Percentiles rank a stretch among this genome's conserved stretches.
Evolutionary conservation across 37 sponge, comb jelly and placozoan genomes (phyloP).

Genomic region (Chondrosia reniformis): DNA sequence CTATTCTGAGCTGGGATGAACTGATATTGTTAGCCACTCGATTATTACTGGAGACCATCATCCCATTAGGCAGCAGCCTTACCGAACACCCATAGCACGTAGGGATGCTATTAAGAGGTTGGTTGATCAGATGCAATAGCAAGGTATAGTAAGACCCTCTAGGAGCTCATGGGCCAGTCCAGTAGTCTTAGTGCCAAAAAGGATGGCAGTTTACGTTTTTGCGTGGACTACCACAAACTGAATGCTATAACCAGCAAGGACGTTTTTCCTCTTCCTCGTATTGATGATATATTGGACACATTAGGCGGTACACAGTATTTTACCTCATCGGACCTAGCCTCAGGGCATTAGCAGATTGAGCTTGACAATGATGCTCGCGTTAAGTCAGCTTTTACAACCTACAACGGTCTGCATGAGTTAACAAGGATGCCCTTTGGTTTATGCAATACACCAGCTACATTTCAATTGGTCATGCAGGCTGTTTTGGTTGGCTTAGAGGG

Average conservation of each 20-base stretch:
- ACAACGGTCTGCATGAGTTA: conserved; percentile 11
- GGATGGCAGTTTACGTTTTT: conserved; percentile 4
- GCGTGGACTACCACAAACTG: conserved; percentile 14
- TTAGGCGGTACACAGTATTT: background rate
- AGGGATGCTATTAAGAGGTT: background rate
- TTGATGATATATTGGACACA: conserved; percentile 18
- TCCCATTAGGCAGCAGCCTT: background rate
- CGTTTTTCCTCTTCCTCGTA: background rate
- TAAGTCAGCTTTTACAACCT: conserved; percentile 28
- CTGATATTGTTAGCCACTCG: background rate
- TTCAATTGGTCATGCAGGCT: conserved; percentile 26
- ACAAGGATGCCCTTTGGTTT: conserved; percentile 19
- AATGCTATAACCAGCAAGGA: conserved; percentile 27
- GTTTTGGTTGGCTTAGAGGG: conserved; percentile 18
- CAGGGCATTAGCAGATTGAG: conserved; percentile 28
- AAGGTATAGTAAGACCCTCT: conserved; percentile 13
- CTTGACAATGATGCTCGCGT: background rate
- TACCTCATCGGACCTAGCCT: conserved; percentile 8
- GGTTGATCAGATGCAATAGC: conserved; percentile 9
- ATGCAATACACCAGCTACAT: conserved; percentile 21
- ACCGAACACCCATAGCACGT: background rate
- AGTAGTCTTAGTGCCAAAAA: conserved; percentile 24
- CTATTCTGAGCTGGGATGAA: conserved; percentile 4
- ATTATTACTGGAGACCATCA: conserved; percentile 20
- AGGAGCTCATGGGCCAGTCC: conserved; percentile 15